Base-by-base conservation (phyloP, 2,113 vertebrate genomes). In the Acanthisitta chloris region DNA sequence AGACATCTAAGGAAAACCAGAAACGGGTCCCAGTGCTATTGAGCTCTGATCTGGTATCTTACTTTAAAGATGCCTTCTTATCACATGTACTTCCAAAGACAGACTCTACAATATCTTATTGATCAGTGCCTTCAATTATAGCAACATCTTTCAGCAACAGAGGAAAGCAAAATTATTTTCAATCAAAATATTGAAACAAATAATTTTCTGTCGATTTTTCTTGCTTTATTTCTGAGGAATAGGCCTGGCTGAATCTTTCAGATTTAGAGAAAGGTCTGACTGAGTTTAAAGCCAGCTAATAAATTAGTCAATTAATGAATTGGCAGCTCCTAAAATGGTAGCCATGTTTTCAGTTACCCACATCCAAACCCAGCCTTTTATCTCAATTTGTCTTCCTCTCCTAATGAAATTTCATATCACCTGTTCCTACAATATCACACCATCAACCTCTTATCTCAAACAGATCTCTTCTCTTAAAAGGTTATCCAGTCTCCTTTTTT, bases 281-380 rank as follows among this genome's bases (percentile, higher is more conserved):
- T 52, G 78, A 91, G n/a, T 84, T 89, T 94, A 84, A 88, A 94
- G 80, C 69, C 43, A 96, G 64, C 42, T 64, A 86, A 78, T 66
- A 83, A 81, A 89, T 66, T 26, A 78, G 51, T 67, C 92, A 95
- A 79, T 95, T 90, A 92, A 92, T 74, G 2, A 87, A 94, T 36
- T 95, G 69, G 72, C 86, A 95, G 31, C 52, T 89, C 42, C 57
- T 76, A 77, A 91, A 91, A 86, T 67, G 48, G 40, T 36, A 84
- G 46, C 80, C 73, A 74, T 40, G 78, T 78, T 94, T 92, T 94
- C 76, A 84, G 69, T 77, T 86, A 81, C 20, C 26, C 51, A 54
- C 19, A 55, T 83, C 51, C 85, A 94, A 88, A 81, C 14, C n/a
- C 52, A 87, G 59, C 17, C 40, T 78, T 94, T 91, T 78, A 36